Conservation (phyloP, 2,113 vertebrate species). For the Sinocyclocheilus grahami region DNA sequence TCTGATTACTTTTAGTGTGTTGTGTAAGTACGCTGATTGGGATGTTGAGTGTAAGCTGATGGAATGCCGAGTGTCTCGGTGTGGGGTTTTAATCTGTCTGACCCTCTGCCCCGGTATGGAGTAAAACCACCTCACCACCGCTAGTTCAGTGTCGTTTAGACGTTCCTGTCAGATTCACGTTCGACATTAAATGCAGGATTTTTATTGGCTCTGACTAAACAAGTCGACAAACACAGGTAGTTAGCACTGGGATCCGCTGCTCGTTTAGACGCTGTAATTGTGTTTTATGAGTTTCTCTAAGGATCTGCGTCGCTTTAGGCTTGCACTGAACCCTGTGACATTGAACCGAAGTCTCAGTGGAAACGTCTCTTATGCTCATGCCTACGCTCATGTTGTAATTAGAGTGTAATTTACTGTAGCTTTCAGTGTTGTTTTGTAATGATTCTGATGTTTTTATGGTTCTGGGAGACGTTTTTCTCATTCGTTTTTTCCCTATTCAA, state of each 20-base stretch:
- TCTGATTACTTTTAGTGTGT: background rate
- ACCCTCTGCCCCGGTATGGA: background rate
- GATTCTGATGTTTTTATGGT: background rate
- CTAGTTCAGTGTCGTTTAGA: background rate
- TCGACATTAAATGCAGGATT: background rate
- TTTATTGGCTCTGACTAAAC: background rate
- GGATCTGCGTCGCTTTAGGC: background rate
- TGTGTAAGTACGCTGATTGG: background rate
- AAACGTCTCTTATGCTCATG: background rate
- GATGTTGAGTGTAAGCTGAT: background rate
- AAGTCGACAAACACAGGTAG: background rate
- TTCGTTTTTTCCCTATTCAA: background rate
- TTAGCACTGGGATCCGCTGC: background rate
- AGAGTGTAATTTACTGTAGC: background rate
- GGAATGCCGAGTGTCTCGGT: too few relatives aligned
- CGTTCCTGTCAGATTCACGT: background rate
- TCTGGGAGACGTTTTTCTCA: background rate
- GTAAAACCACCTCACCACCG: background rate
- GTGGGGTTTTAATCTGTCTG: constrained; percentile 11
- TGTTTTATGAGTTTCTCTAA: background rate
- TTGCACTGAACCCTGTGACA: background rate
- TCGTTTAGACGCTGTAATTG: background rate
- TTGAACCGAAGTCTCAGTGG: background rate
- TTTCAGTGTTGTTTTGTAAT: background rate
- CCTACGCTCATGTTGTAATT: background rate